Evolutionary conservation across 2,888 invertebrate genomes (phyloP), one percentile per base, ranked within the genome.

Genomic region (Saturnia pavonia): DNA sequence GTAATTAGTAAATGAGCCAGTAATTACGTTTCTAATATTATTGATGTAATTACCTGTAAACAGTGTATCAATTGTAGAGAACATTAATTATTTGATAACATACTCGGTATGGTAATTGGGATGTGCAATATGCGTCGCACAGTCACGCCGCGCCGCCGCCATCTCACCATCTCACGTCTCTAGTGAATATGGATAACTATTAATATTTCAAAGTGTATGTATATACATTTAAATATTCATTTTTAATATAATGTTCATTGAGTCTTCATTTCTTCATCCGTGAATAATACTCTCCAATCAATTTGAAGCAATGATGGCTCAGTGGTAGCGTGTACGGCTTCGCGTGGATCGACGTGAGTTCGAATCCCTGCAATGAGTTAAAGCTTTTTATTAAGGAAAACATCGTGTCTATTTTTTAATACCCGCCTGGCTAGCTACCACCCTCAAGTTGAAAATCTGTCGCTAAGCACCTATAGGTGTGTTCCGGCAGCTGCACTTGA

Each of bases 41-140:
- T 25, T 57, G 25, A 57, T 12, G 8, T 57, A 57, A 57, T 57
- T 57, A 57, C 25, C 25, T 25, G 9, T 57, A 57, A 57, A n/a
- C n/a, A n/a, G n/a, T 57, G 57, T 57, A 57, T 57, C 57, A 57
- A 57, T 57, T 57, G 57, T 22, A 25, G 57, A 60, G 57, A 60
- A 60, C 16, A 27, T 60, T 60, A 60, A 60, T 60, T 60, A 60
- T 60, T 60, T 60, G 57, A 60, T 60, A 60, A 60, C 57, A 60
- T 3, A 60, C 14, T 25, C 57, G 14, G 12, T 27, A 60, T 27
- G 27, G 14, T 60, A 60, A 60, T 60, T 60, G 57, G 27, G 3
- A 27, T 27, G 27, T 60, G 57, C 14, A 60, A 1, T 27, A 27
- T 12, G 27, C 57, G 6, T 27, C 16, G 57, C 27, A 4, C 2